Percentiles rank a stretch among this genome's conserved stretches.
Conservation (phyloP, 2,888 invertebrate genomes). For the Mongoloraphidia duomilia region DNA sequence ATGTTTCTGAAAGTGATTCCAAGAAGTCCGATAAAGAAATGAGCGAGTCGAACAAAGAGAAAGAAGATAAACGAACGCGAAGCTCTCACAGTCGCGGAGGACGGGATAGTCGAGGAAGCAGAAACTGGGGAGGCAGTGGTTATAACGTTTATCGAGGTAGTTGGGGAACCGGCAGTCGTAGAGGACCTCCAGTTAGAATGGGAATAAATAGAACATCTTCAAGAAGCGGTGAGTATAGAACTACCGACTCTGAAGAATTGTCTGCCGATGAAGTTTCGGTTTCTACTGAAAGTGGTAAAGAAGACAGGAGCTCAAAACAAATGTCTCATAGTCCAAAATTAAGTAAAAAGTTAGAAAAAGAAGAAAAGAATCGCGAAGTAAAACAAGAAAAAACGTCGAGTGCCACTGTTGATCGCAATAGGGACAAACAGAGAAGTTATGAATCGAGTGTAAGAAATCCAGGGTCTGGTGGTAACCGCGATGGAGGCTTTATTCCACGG, state of each 20-base stretch:
- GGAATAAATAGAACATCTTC: conserved; percentile 21
- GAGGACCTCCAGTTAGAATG: conserved; percentile 25
- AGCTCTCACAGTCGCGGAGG: conserved; percentile 2
- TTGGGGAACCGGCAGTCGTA: conserved; percentile 31
- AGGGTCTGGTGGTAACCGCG: conserved; percentile 28
- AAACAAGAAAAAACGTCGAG: conserved; percentile 14
- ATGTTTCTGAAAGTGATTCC: conserved; percentile 12
- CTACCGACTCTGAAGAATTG: conserved; percentile 55
- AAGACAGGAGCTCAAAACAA: conserved; percentile 32
- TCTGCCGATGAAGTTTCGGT: conserved; percentile 55
- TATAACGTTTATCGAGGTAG: conserved; percentile 23
- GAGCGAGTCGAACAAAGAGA: conserved; percentile 27
- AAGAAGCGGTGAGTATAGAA: conserved; percentile 34
- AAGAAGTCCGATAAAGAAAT: conserved; percentile 27
- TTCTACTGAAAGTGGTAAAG: conserved; percentile 38
- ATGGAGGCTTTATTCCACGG: conserved; percentile 63
- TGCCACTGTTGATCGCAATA: conserved; percentile 16
- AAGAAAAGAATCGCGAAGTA: conserved; percentile 41
- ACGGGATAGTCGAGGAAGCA: conserved; percentile 10
- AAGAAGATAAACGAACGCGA: conserved; percentile 15
- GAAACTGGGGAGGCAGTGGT: conserved; percentile 30
- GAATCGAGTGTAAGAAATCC: conserved; percentile 21
- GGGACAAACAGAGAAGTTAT: conserved; percentile 23
- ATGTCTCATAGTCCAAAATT: conserved; percentile 38
- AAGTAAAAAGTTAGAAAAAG: conserved; percentile 37